Evolutionary conservation across 2,797 vertebrate genomes (phyloP).

Genomic region (Alfaro cultratus): DNA sequence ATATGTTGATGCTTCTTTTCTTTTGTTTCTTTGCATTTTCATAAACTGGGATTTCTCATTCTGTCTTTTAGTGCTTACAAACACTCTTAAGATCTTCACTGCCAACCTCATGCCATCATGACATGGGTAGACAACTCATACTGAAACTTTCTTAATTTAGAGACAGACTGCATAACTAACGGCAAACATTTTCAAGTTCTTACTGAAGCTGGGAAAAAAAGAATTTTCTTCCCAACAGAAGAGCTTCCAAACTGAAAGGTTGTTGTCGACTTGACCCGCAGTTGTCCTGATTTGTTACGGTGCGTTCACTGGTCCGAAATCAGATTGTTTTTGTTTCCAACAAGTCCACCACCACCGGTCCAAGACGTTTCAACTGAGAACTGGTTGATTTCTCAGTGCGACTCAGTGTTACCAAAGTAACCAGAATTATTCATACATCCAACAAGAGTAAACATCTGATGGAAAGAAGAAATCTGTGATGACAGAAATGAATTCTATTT

Average conservation of each 20-base stretch:
- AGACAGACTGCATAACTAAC: too few species aligned
- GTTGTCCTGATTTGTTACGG: background rate
- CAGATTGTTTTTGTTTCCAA: background rate
- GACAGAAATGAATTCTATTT: background rate
- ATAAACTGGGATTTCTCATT: constrained; percentile 7
- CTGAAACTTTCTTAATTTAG: background rate
- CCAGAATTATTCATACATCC: background rate
- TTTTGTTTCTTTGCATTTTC: constrained; percentile 18
- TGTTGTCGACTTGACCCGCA: background rate
- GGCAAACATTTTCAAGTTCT: background rate
- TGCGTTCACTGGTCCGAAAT: background rate
- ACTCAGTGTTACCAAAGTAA: background rate
- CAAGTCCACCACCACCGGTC: background rate
- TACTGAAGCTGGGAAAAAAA: background rate
- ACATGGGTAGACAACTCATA: background rate
- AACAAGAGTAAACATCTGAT: background rate
- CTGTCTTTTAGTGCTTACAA: constrained; percentile 3
- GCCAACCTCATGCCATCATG: background rate
- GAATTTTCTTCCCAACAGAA: background rate
- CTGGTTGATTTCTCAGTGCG: background rate
- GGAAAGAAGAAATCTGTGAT: background rate
- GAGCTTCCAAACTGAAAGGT: background rate
- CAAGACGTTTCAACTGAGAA: background rate
- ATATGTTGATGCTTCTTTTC: constrained; percentile 4
- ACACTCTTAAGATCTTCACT: background rate